Base-by-base conservation (phyloP, 2,113 vertebrate species). In the Megaceryle torquata region DNA sequence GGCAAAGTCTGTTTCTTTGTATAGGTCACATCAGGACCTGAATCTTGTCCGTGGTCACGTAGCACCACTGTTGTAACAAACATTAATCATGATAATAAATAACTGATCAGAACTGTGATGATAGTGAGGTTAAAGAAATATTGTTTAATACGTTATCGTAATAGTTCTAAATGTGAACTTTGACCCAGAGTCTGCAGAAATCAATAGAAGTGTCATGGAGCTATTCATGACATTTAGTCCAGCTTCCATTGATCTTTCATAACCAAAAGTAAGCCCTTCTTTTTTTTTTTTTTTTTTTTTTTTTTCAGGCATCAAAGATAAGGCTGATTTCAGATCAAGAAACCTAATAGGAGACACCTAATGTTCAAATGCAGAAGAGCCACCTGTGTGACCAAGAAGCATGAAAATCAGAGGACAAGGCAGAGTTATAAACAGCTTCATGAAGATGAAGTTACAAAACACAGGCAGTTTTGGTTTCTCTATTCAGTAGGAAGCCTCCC, bases 11-110 rank as follows among this genome's bases (percentile, higher is more conserved):
- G 18, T 35, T 59, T 65, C 93, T 90, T 96, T 54, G 11, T 64
- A 12, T 53, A 59, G 68, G 78, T 90, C 79, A 78, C 72, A 39
- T 63, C 71, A 37, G 79, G 75, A 37, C 11, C 43, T 72, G 83
- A 37, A 14, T 88, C 92, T 93, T 20, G 82, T 6, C 87, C 48
- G 71, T 51, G 87, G 85, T 96, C 96, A 96, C 94, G 93, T 96
- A 95, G 88, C 93, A 67, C 15, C 53, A 3, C 35, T 68, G 39
- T 5, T 15, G 37, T 24, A 70, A 13, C 75, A 81, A 90, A 48
- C 20, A 29, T 57, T 50, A 80, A 67, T 67, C 83, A 25, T 43
- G 33, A 70, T n/a, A 79, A 93, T 85, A 54, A 91, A 92, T 39
- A 94, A 82, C 60, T 78, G 74, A 61, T 90, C 68, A 6, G 48